phyloP scores from a whole-genome alignment of 1,140 invertebrate species.

The Dolichoris vasculosae region DNA sequence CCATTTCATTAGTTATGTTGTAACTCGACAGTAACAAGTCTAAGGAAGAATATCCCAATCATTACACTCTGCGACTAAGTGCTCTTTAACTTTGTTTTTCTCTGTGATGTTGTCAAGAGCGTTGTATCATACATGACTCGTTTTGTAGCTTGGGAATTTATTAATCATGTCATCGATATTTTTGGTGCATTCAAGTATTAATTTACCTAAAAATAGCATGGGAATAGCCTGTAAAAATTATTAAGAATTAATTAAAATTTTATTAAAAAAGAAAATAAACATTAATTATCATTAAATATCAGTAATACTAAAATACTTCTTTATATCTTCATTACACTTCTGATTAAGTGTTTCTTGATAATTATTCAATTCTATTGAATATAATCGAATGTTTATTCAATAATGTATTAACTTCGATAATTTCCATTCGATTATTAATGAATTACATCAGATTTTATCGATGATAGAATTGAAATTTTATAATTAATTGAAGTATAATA shows the following conservation, averaged over 20 bases:
- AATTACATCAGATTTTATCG: slow-evolving; percentile 24
- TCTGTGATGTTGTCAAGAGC: background rate
- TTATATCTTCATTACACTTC: no score
- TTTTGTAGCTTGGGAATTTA: slow-evolving; percentile 23
- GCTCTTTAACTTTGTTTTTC: slow-evolving; percentile 11
- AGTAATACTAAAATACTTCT: background rate
- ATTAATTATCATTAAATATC: no score
- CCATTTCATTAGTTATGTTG: background rate
- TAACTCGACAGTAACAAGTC: slow-evolving; percentile 4
- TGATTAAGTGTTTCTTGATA: slow-evolving; percentile 10
- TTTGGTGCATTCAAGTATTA: slow-evolving; percentile 28
- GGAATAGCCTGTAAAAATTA: background rate
- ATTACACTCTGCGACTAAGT: background rate
- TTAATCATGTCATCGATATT: background rate
- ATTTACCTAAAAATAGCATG: background rate
- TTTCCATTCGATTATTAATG: slow-evolving; percentile 7
- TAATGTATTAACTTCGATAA: slow-evolving; percentile 2
- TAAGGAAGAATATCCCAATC: slow-evolving; percentile 2
- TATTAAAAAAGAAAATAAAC: background rate
- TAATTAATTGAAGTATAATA: background rate
- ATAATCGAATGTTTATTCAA: slow-evolving; percentile 27
- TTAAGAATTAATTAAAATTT: background rate
- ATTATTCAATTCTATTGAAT: slow-evolving; percentile 24
- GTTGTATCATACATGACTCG: slow-evolving; percentile 30
- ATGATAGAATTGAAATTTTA: background rate